Conservation (phyloP, 35 echinoderm and acorn worm species). For the Holothuria glaberrima region DNA sequence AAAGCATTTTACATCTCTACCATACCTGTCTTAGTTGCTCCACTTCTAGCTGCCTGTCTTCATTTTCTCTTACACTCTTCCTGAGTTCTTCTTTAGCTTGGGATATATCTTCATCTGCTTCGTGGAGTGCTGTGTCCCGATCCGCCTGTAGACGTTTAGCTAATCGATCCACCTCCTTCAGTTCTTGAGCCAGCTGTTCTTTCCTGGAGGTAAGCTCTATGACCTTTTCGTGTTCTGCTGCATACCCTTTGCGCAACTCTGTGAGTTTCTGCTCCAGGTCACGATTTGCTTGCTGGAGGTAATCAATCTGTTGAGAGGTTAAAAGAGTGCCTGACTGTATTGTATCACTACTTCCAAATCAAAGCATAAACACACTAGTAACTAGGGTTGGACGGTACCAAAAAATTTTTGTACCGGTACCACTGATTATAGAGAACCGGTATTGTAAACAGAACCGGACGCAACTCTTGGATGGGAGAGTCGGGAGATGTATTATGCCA, state of each 20-base stretch:
- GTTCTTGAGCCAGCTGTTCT: slow-evolving; percentile 75
- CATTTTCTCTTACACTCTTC: slow-evolving; percentile 72
- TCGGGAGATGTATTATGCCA: no score
- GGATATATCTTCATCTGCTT: slow-evolving; percentile 77
- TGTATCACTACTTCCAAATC: no score
- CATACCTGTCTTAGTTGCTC: slow-evolving; percentile 92
- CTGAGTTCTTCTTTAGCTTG: slow-evolving; percentile 85
- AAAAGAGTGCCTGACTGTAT: no score
- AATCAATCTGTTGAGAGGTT: slow-evolving; percentile 78
- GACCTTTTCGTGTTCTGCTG: slow-evolving; percentile 65
- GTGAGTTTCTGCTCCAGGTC: slow-evolving; percentile 78
- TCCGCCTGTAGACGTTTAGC: slow-evolving; percentile 89
- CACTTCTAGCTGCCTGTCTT: slow-evolving; percentile 68
- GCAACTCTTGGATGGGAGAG: no score
- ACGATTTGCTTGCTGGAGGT: slow-evolving; percentile 87
- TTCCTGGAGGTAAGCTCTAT: slow-evolving; percentile 76
- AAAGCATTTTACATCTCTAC: no score
- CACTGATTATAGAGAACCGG: no score
- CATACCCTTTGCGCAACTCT: slow-evolving; percentile 49
- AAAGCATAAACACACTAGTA: no score
- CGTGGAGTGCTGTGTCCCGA: slow-evolving; percentile 72
- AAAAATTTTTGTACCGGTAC: no score
- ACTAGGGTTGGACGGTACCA: no score
- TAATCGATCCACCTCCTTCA: slow-evolving; percentile 83
- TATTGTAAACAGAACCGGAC: no score